Percentiles rank a stretch among this genome's conserved stretches.
These are phyloP conservation scores for Brachionichthys hirsutus DNA, from an alignment of 2,113 vertebrate genomes.

Conservation along the genomic window DNA sequence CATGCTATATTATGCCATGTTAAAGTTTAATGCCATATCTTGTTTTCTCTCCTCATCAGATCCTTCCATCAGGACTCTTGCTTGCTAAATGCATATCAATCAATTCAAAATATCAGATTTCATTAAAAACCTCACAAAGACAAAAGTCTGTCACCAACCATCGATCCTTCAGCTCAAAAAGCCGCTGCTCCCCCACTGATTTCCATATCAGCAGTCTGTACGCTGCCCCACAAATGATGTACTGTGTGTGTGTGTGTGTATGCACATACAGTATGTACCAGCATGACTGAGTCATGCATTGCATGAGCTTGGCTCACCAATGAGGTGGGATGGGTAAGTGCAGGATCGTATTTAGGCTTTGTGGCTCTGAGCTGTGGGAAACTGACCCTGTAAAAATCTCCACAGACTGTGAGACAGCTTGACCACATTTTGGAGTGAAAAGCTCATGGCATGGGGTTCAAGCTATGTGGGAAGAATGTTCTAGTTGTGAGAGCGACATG, in stretches of 20 bases:
- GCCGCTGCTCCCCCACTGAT: constrained; percentile 21
- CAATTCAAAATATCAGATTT: constrained; percentile 61
- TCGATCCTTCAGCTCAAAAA: constrained; percentile 37
- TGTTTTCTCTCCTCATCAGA: too few relatives aligned
- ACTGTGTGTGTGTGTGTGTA: background rate
- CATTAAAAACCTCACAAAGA: constrained; percentile 50
- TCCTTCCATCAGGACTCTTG: too few relatives aligned
- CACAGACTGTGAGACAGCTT: constrained; percentile 49
- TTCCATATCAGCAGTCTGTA: constrained; percentile 20
- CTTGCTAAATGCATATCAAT: constrained; percentile 44
- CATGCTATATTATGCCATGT: too few relatives aligned
- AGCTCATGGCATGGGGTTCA: constrained; percentile 47
- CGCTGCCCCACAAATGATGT: too few relatives aligned
- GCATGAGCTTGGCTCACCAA: constrained; percentile 21
- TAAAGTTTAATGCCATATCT: too few relatives aligned
- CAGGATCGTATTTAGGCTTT: constrained; percentile 53
- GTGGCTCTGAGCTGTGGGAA: constrained; percentile 43
- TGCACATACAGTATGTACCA: background rate
- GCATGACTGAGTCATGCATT: constrained; percentile 1
- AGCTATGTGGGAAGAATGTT: constrained; percentile 55
- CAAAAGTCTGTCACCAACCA: constrained; percentile 16
- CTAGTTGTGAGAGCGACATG: constrained; percentile 41
- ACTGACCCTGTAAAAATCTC: constrained; percentile 66
- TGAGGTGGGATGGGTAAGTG: constrained; percentile 27
- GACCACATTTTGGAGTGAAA: constrained; percentile 42